Evolutionary conservation across 2,888 invertebrate genomes (phyloP).

Genomic region (Octonoba sinensis): DNA sequence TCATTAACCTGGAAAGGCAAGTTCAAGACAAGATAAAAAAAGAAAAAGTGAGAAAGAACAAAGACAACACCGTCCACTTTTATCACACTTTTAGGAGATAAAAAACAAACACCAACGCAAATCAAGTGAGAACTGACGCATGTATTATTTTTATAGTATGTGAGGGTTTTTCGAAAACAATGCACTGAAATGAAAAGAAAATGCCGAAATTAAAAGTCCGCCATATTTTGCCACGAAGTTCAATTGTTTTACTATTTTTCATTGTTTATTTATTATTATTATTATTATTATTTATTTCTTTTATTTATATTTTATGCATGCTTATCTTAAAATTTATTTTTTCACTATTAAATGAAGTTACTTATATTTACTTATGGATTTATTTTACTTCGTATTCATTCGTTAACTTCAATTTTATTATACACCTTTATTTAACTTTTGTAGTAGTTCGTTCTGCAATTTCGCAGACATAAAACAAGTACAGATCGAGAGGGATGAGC

Average conservation of each 20-base stretch:
- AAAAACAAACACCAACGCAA: conserved; percentile 4
- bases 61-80: conserved; percentile 18
- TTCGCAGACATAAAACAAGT: too few species aligned
- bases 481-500: too few species aligned
- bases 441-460: too few species aligned
- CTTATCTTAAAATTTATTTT: too few species aligned
- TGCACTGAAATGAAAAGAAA: neutral
- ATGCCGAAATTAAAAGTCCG: neutral
- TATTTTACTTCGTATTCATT: neutral
- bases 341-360: too few species aligned
- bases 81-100: neutral
- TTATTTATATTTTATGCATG: too few species aligned
- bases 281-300: too few species aligned
- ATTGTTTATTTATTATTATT: too few species aligned
- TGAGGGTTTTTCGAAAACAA: conserved; percentile 5
- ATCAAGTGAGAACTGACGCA: conserved; percentile 21
- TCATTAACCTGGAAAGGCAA: conserved; percentile 30
- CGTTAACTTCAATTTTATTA: too few species aligned
- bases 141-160: neutral
- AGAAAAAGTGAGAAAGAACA: conserved; percentile 12
- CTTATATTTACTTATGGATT: neutral
- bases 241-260: too few species aligned
- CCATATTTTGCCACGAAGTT: too few species aligned
- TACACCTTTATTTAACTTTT: too few species aligned
- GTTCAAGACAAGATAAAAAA: conserved; percentile 4